Percentiles rank a stretch among this genome's conserved stretches.
Evolutionary conservation across 2,888 invertebrate species (phyloP).

Genomic region (Barypeithes pellucidus): DNA sequence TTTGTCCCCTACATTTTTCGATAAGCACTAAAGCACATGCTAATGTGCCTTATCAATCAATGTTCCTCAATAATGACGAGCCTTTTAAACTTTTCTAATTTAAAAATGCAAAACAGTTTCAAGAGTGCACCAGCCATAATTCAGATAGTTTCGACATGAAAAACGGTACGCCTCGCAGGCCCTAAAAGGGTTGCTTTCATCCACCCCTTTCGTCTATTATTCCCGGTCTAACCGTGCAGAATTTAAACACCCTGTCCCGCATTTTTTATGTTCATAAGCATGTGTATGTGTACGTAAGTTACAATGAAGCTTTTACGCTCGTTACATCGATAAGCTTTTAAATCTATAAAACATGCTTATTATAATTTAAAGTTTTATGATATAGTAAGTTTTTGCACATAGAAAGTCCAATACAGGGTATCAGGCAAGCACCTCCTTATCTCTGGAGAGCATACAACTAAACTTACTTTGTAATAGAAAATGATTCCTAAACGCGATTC

Average conservation of each 20-base stretch:
- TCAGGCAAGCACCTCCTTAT: too few relatives aligned
- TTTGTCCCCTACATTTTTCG: too few relatives aligned
- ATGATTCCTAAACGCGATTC: too few relatives aligned
- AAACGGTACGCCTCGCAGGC: slow-evolving; percentile 41
- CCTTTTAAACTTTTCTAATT: slow-evolving; percentile 27
- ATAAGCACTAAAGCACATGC: slow-evolving; percentile 2
- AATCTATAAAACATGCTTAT: slow-evolving; percentile 55
- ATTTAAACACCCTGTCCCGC: slow-evolving; percentile 53
- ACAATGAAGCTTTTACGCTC: slow-evolving; percentile 60
- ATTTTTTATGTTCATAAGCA: slow-evolving; percentile 51
- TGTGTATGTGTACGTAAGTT: slow-evolving; percentile 50
- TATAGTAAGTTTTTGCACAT: too few relatives aligned
- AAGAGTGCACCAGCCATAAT: slow-evolving; percentile 49
- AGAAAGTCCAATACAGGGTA: too few relatives aligned
- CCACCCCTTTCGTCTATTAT: slow-evolving; percentile 57
- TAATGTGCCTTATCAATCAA: slow-evolving; percentile 31
- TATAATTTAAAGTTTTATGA: slow-evolving; percentile 10
- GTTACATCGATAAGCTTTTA: slow-evolving; percentile 60
- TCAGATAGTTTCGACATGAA: slow-evolving; percentile 50
- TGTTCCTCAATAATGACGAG: slow-evolving; percentile 25
- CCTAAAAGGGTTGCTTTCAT: slow-evolving; percentile 50
- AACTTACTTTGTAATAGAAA: too few relatives aligned
- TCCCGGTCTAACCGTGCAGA: slow-evolving; percentile 61
- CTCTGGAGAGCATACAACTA: too few relatives aligned
- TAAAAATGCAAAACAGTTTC: slow-evolving; percentile 49